Evolutionary conservation across 1,140 invertebrate species (phyloP).

Genomic region (Aleiodes sp.): DNA sequence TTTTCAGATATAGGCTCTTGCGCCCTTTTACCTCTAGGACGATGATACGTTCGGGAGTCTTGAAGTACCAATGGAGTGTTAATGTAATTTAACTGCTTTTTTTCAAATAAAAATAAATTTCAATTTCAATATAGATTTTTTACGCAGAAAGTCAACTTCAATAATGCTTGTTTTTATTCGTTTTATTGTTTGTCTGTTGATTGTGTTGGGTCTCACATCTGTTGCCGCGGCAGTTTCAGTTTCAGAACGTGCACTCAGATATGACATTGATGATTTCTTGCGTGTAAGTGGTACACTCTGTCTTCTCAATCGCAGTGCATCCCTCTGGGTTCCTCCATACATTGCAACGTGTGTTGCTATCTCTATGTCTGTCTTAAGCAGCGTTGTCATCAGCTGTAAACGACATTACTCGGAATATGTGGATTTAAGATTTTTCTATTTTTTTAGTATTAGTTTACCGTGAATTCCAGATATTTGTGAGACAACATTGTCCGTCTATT

Average conservation of each 20-base stretch:
- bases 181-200: conserved; percentile 30
- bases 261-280: conserved; percentile 66
- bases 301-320: conserved; percentile 61
- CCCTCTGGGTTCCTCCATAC: conserved; percentile 64
- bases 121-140: conserved; percentile 15
- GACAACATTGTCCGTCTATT: too few species aligned
- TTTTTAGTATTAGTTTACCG: too few species aligned
- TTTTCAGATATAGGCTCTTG: too few species aligned
- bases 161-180: conserved; percentile 40
- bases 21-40: too few species aligned
- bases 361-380: conserved; percentile 82
- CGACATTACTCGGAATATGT: conserved; percentile 53
- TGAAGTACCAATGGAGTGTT: too few species aligned
- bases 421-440: not conserved
- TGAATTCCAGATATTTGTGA: too few species aligned
- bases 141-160: conserved; percentile 14
- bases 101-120: not conserved
- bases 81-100: not conserved
- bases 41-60: too few species aligned
- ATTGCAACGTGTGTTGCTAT: conserved; percentile 72
- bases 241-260: conserved; percentile 63
- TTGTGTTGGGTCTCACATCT: conserved; percentile 57
- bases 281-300: conserved; percentile 62
- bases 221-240: conserved; percentile 59
- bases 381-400: conserved; percentile 80